These are phyloP conservation scores for Hydrotaea diabolus DNA, from an alignment of 2,888 invertebrate species.

Conservation along the genomic window DNA sequence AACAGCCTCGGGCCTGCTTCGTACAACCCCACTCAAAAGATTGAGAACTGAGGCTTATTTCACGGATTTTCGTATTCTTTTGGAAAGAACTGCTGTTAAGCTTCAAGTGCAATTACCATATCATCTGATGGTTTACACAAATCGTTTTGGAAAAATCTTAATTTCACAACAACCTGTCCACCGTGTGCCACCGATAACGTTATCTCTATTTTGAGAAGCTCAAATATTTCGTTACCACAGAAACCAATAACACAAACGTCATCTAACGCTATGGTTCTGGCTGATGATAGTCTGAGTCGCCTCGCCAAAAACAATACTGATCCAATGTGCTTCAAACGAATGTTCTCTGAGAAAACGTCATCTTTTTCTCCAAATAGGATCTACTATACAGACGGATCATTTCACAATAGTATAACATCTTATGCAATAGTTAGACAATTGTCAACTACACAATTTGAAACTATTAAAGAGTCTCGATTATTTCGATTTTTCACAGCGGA, in stretches of 20 bases:
- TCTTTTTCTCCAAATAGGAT: background rate
- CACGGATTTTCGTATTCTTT: background rate
- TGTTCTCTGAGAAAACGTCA: slow-evolving; percentile 1
- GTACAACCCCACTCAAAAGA: slow-evolving; percentile 4
- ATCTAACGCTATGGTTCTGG: background rate
- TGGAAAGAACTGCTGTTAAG: background rate
- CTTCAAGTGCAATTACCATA: background rate
- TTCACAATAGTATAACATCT: background rate
- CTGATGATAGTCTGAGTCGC: slow-evolving; percentile 2
- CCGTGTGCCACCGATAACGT: background rate
- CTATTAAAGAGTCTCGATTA: background rate
- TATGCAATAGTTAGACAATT: background rate
- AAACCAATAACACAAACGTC: background rate
- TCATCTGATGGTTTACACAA: slow-evolving; percentile 1
- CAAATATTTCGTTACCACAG: background rate
- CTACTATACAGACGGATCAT: slow-evolving; percentile 28
- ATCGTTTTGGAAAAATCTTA: background rate
- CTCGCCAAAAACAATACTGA: slow-evolving; percentile 8
- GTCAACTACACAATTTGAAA: background rate
- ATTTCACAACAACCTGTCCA: no score
- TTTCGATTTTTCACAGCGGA: slow-evolving; percentile 18
- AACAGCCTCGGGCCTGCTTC: slow-evolving; percentile 47
- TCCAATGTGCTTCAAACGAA: background rate
- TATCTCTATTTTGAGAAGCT: background rate
- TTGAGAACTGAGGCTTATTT: background rate